Evolutionary conservation across 2,888 invertebrate species (phyloP).

Genomic region (Eretmocerus hayati): DNA sequence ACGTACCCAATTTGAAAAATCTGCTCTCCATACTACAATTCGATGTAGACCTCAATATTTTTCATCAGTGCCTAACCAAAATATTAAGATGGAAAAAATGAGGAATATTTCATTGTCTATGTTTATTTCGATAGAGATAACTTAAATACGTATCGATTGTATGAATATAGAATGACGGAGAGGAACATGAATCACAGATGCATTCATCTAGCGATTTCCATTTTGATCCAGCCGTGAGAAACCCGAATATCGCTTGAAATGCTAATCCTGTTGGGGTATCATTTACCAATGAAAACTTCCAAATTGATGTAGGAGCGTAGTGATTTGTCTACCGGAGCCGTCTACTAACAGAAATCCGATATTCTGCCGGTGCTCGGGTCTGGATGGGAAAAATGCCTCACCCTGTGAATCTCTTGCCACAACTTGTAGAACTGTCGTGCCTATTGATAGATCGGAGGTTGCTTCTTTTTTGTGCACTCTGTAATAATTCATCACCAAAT

Average conservation of each 20-base stretch:
- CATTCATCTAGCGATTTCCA: neutral
- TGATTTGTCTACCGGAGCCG: conserved; percentile 30
- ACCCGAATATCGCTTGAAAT: too few species aligned
- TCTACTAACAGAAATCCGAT: conserved; percentile 50
- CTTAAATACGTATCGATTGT: neutral
- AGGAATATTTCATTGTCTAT: too few species aligned
- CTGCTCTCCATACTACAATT: too few species aligned
- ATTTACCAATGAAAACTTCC: conserved; percentile 19
- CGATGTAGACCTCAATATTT: too few species aligned
- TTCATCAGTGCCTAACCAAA: too few species aligned
- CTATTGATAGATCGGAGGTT: conserved; percentile 30
- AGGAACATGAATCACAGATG: neutral
- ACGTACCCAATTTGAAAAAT: too few species aligned
- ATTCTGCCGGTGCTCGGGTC: conserved; percentile 43
- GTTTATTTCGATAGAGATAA: neutral
- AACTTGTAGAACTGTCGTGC: conserved; percentile 38
- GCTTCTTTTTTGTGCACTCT: conserved; percentile 36
- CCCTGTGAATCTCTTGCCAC: conserved; percentile 33
- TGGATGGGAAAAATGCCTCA: conserved; percentile 36
- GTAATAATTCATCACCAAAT: conserved; percentile 16
- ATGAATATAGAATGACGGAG: neutral
- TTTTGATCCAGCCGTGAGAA: too few species aligned
- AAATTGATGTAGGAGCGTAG: conserved; percentile 37
- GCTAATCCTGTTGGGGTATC: too few species aligned
- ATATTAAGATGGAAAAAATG: too few species aligned